These are phyloP conservation scores for Pristionchus fissidentatus DNA, from an alignment of 2,888 invertebrate species.

Conservation along the genomic window DNA sequence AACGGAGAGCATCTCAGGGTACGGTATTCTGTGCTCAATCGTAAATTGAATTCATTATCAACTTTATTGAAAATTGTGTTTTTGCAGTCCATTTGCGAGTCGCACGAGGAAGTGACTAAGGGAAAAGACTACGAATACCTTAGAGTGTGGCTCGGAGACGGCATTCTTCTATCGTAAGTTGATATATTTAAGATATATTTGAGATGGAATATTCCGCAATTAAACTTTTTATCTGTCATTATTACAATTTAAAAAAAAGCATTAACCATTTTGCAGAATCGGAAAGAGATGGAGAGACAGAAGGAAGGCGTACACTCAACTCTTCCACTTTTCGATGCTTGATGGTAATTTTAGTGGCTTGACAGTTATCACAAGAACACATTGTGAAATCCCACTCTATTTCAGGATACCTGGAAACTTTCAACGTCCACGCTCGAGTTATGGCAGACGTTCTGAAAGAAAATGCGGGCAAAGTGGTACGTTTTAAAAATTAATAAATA, in stretches of 20 bases:
- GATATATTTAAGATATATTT: background rate
- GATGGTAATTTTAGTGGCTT: background rate
- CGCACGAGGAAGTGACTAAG: constrained; percentile 73
- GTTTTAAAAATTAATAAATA: background rate
- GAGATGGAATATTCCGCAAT: background rate
- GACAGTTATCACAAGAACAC: no score
- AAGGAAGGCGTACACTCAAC: background rate
- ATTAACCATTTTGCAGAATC: background rate
- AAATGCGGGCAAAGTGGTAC: background rate
- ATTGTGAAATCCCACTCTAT: background rate
- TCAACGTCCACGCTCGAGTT: constrained; percentile 38
- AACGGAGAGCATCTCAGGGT: constrained; percentile 35
- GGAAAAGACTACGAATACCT: constrained; percentile 77
- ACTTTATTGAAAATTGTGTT: background rate
- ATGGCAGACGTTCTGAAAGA: background rate
- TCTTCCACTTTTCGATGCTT: constrained; percentile 19
- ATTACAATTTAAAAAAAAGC: background rate
- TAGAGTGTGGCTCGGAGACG: constrained; percentile 77
- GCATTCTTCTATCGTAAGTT: constrained; percentile 76
- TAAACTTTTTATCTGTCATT: background rate
- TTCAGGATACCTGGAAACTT: background rate
- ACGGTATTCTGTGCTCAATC: background rate
- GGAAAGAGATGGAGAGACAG: constrained; percentile 14
- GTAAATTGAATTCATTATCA: background rate
- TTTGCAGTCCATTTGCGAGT: constrained; percentile 64